Conservation (phyloP, 2,888 invertebrate genomes). For the Agriopis marginaria region DNA sequence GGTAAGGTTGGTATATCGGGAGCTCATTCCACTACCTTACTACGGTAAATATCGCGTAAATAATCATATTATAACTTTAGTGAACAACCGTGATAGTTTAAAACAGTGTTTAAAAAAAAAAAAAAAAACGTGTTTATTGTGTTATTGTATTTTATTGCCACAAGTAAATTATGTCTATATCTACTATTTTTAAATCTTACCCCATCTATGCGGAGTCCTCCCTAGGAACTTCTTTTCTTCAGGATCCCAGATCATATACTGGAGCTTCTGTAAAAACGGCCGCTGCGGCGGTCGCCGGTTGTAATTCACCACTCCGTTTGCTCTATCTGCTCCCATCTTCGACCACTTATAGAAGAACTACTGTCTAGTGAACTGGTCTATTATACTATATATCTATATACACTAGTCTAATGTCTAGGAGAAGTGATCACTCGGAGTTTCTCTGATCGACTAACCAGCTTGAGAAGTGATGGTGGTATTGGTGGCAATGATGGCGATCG, state of each 20-base stretch:
- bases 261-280: constrained; percentile 70
- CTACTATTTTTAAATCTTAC: constrained; percentile 75
- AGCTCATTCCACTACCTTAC: too few relatives aligned
- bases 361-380: not conserved
- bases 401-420: constrained; percentile 1
- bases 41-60: too few relatives aligned
- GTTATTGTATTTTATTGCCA: too few relatives aligned
- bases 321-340: constrained; percentile 78
- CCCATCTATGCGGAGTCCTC: constrained; percentile 88
- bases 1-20: too few relatives aligned
- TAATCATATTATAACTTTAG: too few relatives aligned
- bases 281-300: constrained; percentile 72
- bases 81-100: too few relatives aligned
- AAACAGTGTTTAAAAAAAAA: too few relatives aligned
- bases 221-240: constrained; percentile 87
- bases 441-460: constrained; percentile 30
- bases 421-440: constrained; percentile 21
- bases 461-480: constrained; percentile 31
- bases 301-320: constrained; percentile 76
- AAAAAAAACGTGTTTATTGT: too few relatives aligned
- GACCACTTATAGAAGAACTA: constrained; percentile 23
- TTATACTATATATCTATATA: constrained; percentile 2
- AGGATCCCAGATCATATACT: constrained; percentile 86
- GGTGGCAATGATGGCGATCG: constrained; percentile 3
- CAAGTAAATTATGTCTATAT: too few relatives aligned